Base-by-base conservation (phyloP, 1,140 invertebrate species). In the Drosophila orosa region DNA sequence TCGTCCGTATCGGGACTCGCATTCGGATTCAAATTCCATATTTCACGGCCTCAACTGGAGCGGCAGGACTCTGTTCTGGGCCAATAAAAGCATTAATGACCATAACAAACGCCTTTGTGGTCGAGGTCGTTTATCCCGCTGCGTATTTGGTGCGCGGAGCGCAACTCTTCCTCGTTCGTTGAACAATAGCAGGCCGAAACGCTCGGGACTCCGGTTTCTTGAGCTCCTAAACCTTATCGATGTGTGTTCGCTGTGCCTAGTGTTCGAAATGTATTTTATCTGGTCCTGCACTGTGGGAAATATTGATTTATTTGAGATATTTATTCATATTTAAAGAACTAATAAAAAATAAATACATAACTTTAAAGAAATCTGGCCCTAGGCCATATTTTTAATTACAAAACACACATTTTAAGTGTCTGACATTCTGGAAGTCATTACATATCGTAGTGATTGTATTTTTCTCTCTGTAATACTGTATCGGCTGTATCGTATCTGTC, bases 31-130 rank as follows among this genome's bases (percentile, higher is more conserved):
- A 89, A 84, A 89, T 89, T 52, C 74, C 65, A 84, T 80, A 90
- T 89, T 90, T 89, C 74, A 89, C 80, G 84, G 73, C 37, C 78
- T 75, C 61, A 91, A 91, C 86, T 85, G 65, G 73, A 89, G 83
- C 80, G 84, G 48, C 73, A 85, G 80, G 79, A 86, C 75, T 24
- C 42, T 52, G 74, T 62, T 71, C 72, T 67, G 75, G 76, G 56
- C 50, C 76, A 75, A 91, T 90, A 91, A 91, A 91, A 86, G 81
- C 63, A 83, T 89, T 81, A 90, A 90, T 86, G 81, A 81, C 79
- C 90, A 91, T 80, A 90, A 91, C 85, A 90, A 91, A 91, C 74
- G 67, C 39, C 80, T 86, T 91, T 79, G 68, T 85, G 63, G 69
- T 80, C 82, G 87, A 90, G 87, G 87, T 78, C 87, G 50, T 66